Evolutionary conservation across 1,140 invertebrate species (phyloP).

Genomic region (Brevipalpus yothersi): DNA sequence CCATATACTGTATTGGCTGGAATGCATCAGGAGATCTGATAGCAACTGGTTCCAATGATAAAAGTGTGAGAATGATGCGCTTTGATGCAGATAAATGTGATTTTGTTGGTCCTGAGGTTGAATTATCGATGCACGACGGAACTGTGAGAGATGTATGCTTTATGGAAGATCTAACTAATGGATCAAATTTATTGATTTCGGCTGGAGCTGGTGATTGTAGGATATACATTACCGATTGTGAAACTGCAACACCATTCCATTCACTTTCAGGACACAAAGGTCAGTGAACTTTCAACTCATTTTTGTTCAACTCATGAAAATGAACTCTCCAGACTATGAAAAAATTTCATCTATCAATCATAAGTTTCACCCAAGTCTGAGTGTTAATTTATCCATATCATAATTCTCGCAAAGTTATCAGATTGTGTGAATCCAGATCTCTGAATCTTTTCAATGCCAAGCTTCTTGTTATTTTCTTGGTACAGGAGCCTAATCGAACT

Average conservation of each 20-base stretch:
- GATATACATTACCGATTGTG: slow-evolving; percentile 92
- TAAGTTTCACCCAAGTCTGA: too few species aligned
- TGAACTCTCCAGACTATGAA: too few species aligned
- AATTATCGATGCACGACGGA: slow-evolving; percentile 89
- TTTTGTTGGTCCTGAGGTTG: slow-evolving; percentile 40
- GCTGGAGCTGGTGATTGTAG: slow-evolving; percentile 95
- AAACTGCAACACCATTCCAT: slow-evolving; percentile 73
- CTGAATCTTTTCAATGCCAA: too few species aligned
- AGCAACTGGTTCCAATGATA: slow-evolving; percentile 96
- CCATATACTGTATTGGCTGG: slow-evolving; percentile 92
- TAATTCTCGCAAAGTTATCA: too few species aligned
- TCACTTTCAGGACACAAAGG: slow-evolving; percentile 71
- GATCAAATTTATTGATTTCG: slow-evolving; percentile 69
- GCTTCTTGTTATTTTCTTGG: too few species aligned
- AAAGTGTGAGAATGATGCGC: slow-evolving; percentile 82
- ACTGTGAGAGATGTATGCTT: slow-evolving; percentile 91
- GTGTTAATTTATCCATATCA: too few species aligned
- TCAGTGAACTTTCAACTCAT: slow-evolving; percentile 11
- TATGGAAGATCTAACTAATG: slow-evolving; percentile 76
- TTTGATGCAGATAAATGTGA: slow-evolving; percentile 72
- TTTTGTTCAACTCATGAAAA: too few species aligned
- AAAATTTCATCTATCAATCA: too few species aligned
- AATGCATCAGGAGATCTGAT: slow-evolving; percentile 77
- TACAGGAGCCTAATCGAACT: too few species aligned
- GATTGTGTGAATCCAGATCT: too few species aligned